These are phyloP conservation scores for Oceanites oceanicus DNA, from an alignment of 2,113 vertebrate species.

Conservation along the genomic window DNA sequence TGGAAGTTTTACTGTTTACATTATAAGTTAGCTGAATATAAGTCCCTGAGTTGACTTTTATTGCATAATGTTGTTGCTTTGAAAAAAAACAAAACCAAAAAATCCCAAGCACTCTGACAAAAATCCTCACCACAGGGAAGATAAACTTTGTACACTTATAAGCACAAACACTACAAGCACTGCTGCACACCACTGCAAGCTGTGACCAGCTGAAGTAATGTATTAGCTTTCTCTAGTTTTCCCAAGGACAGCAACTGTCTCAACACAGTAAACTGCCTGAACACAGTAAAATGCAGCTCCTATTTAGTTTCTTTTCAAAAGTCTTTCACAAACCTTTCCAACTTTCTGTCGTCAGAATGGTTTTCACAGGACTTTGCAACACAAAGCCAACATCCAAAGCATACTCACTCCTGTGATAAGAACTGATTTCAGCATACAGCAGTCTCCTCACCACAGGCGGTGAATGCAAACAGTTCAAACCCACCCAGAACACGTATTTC, in stretches of 20 bases:
- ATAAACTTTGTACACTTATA: neutral
- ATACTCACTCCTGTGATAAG: neutral
- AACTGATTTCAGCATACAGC: neutral
- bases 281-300: neutral
- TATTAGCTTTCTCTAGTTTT: neutral
- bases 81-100: neutral
- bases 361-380: neutral
- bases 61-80: neutral
- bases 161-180: neutral
- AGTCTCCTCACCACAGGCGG: neutral
- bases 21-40: accelerated
- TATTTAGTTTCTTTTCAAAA: neutral
- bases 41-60: neutral
- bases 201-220: neutral
- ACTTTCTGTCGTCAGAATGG: neutral
- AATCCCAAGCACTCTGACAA: neutral
- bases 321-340: neutral
- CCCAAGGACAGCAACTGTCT: neutral
- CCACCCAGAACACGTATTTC: neutral
- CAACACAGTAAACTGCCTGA: neutral
- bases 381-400: neutral
- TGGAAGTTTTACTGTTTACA: neutral
- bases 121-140: neutral
- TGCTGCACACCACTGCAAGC: neutral
- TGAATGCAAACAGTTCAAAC: neutral